Conservation (phyloP, 35 echinoderm and acorn worm species). For the Apostichopus parvimensis region DNA sequence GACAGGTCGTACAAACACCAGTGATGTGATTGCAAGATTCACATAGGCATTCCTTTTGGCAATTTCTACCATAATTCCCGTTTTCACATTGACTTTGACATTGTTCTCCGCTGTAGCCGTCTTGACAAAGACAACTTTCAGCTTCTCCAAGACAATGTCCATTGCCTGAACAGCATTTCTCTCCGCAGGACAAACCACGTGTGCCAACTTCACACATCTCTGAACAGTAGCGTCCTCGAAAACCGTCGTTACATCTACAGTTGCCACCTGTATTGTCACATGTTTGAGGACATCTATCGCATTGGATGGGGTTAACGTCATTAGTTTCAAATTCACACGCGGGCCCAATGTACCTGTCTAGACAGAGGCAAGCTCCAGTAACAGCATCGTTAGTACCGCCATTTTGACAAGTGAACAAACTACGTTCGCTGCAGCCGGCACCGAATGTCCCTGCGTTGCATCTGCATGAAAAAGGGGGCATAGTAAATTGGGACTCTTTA, state of each 20-base stretch:
- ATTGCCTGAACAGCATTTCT: background rate
- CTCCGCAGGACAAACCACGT: background rate
- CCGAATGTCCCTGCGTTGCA: background rate
- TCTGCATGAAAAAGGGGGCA: background rate
- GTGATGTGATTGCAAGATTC: constrained; percentile 24
- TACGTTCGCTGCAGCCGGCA: background rate
- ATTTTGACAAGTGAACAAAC: background rate
- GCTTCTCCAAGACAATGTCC: background rate
- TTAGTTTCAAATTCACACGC: background rate
- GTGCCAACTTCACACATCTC: background rate
- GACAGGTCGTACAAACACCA: background rate
- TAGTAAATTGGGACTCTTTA: background rate
- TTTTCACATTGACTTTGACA: constrained; percentile 9
- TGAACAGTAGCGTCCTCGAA: constrained; percentile 11
- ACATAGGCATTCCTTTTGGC: background rate
- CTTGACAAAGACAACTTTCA: background rate
- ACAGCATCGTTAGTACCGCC: background rate
- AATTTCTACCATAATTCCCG: constrained; percentile 3
- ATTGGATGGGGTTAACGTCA: background rate
- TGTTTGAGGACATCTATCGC: background rate
- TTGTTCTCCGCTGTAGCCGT: background rate
- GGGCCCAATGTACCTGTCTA: background rate
- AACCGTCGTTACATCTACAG: background rate
- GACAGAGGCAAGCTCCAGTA: background rate
- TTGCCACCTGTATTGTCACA: background rate